Percentiles rank a stretch among this genome's conserved stretches.
phyloP scores from a whole-genome alignment of 2,888 invertebrate genomes.

The Caenorhabditis becei region DNA sequence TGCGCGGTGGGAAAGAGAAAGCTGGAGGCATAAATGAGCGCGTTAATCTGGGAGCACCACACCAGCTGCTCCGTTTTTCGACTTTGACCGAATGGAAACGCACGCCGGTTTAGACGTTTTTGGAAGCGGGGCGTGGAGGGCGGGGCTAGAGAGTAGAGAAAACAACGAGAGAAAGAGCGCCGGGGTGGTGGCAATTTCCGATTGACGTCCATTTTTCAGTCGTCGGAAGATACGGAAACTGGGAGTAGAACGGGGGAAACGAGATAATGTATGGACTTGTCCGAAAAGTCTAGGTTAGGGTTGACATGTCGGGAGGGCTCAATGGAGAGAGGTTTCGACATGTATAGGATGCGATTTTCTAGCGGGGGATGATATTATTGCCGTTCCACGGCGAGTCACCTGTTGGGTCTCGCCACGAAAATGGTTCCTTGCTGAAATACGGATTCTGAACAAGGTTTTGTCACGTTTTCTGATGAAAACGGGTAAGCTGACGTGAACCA shows the following conservation, averaged over 20 bases:
- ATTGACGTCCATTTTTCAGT: neutral
- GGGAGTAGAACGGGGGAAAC: neutral
- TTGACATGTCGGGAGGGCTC: too few species aligned
- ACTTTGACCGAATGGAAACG: conserved; percentile 4
- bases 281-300: neutral
- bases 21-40: neutral
- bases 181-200: neutral
- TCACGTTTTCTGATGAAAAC: too few species aligned
- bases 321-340: too few species aligned
- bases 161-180: neutral
- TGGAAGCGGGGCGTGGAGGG: neutral
- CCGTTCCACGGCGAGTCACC: too few species aligned
- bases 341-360: too few species aligned
- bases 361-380: too few species aligned
- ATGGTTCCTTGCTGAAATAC: too few species aligned
- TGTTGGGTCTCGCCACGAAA: too few species aligned
- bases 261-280: neutral
- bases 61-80: neutral
- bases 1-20: conserved; percentile 2
- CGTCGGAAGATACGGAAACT: neutral
- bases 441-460: too few species aligned
- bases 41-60: conserved; percentile 17
- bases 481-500: too few species aligned
- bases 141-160: neutral
- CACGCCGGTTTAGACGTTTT: conserved; percentile 14